A percentile compares a stretch with the other conserved stretches of the same genome.
Conservation (phyloP, 2,113 vertebrate genomes). For the Neoarius graeffei region DNA sequence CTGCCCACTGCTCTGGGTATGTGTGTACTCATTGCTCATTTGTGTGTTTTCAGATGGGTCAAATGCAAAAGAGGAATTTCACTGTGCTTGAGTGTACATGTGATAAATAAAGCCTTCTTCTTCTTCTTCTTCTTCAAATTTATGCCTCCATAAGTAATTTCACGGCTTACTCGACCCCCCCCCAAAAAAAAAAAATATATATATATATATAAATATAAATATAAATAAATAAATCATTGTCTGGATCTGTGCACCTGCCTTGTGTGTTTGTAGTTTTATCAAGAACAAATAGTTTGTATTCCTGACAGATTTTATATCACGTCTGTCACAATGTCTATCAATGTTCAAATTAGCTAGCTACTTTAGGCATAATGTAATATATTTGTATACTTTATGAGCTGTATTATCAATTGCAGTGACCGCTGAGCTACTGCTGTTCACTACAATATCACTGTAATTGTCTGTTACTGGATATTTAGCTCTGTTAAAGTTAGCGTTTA, state of each 20-base stretch:
- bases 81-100: no score
- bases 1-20: no score
- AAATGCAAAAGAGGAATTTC: no score
- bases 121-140: neutral
- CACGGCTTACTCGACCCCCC: no score
- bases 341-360: neutral
- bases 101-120: no score
- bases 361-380: neutral
- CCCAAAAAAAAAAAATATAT: no score
- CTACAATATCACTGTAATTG: neutral
- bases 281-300: neutral
- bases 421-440: neutral
- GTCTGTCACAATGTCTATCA: neutral
- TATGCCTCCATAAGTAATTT: neutral
- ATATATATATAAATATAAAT: no score
- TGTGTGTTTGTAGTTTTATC: no score
- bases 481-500: neutral
- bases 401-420: neutral
- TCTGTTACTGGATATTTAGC: neutral
- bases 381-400: neutral
- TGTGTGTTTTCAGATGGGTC: no score
- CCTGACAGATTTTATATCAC: neutral
- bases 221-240: no score
- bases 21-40: no score
- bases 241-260: no score